A percentile compares a stretch with the other conserved stretches of the same genome.
Conservation (phyloP, 2,113 vertebrate genomes). For the Donacobius atricapilla region DNA sequence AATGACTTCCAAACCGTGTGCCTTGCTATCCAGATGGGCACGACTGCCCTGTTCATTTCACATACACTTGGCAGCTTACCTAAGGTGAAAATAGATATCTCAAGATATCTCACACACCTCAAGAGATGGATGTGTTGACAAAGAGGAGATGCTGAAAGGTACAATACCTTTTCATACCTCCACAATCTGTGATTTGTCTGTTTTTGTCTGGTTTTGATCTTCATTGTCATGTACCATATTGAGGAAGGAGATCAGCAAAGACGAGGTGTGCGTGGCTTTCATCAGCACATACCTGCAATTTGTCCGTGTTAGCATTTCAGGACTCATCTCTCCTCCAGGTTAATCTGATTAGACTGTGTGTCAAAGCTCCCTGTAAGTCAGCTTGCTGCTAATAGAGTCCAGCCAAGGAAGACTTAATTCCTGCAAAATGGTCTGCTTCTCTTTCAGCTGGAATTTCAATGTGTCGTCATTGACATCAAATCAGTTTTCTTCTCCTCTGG, state of each 20-base stretch:
- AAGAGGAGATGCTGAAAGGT: slow-evolving; percentile 7
- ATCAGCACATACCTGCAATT: not conserved
- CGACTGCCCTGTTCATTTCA: not conserved
- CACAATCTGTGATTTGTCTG: not conserved
- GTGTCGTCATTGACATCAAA: not conserved
- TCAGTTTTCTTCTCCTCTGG: not conserved
- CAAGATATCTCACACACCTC: not conserved
- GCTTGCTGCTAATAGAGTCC: not conserved
- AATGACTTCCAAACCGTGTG: not conserved
- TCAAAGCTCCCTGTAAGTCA: not conserved
- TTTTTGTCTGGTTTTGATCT: not conserved
- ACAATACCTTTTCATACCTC: not conserved
- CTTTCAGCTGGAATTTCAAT: not conserved
- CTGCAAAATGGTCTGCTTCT: not conserved
- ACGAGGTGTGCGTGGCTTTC: not conserved
- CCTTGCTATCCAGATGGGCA: not conserved
- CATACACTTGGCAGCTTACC: not conserved
- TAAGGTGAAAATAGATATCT: slow-evolving; percentile 35
- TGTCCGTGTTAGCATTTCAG: not conserved
- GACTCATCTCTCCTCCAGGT: not conserved
- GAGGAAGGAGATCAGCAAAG: not conserved
- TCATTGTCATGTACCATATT: not conserved
- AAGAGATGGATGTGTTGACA: slow-evolving; percentile 15
- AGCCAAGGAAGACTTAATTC: not conserved
- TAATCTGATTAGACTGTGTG: slow-evolving; percentile 29